These are phyloP conservation scores for Crossocerus cetratus DNA, from an alignment of 2,888 invertebrate species.

Conservation along the genomic window DNA sequence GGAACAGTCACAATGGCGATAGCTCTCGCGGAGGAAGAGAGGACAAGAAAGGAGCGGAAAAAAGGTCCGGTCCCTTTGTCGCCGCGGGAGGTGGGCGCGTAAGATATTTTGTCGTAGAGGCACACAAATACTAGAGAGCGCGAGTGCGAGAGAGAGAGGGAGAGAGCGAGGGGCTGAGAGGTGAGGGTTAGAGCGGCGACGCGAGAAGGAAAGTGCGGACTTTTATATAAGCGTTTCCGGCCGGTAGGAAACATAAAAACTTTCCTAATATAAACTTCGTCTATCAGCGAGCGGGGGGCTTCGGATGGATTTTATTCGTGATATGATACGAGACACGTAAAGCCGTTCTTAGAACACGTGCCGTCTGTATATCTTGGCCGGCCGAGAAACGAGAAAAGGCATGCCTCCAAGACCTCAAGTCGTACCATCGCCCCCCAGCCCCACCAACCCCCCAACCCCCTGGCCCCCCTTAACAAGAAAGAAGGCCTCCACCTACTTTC, in stretches of 20 bases:
- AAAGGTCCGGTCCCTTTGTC: conserved; percentile 10
- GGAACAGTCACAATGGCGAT: conserved; percentile 6
- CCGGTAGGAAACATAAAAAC: conserved; percentile 65
- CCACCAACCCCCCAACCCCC: not conserved
- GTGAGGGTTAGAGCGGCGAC: not conserved
- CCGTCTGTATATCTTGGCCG: conserved; percentile 13
- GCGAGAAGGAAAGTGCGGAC: conserved; percentile 28
- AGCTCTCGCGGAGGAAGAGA: not conserved
- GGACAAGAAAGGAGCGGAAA: not conserved
- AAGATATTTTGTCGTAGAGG: conserved; percentile 20
- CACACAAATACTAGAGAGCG: no score
- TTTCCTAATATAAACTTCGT: conserved; percentile 71
- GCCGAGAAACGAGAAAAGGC: conserved; percentile 2
- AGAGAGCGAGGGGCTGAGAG: no score
- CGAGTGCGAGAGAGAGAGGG: no score
- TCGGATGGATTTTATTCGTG: conserved; percentile 62
- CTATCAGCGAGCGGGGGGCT: conserved; percentile 51
- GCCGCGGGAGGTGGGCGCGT: not conserved
- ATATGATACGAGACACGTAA: conserved; percentile 52
- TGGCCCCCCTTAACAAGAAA: not conserved
- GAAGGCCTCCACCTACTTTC: no score
- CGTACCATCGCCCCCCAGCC: no score
- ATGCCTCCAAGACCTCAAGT: not conserved
- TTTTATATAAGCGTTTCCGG: conserved; percentile 56
- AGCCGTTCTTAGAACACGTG: conserved; percentile 30